Percentiles rank a stretch among this genome's conserved stretches.
Conservation (phyloP, 2,797 vertebrate genomes). For the Delichon dasypus region DNA sequence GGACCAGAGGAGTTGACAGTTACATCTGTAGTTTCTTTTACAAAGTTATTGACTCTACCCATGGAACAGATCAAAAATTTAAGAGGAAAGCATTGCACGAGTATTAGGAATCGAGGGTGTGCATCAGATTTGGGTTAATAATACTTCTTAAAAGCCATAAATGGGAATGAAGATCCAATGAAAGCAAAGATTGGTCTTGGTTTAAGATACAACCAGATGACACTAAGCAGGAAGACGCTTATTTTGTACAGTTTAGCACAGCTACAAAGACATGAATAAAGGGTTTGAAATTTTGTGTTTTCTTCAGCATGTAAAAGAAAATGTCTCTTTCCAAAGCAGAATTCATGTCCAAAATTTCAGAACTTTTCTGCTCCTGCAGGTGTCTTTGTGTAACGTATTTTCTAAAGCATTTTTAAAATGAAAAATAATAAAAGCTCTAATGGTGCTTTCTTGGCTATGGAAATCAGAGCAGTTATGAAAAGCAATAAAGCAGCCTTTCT, state of each 20-base stretch:
- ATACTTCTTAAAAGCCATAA: background rate
- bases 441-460: constrained; percentile 41
- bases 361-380: constrained; percentile 40
- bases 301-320: background rate
- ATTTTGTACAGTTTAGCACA: background rate
- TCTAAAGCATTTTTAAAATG: constrained; percentile 52
- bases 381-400: constrained; percentile 23
- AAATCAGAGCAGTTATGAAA: constrained; percentile 57
- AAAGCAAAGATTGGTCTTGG: background rate
- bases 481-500: constrained; percentile 54
- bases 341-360: background rate
- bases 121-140: background rate
- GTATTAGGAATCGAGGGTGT: background rate
- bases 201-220: constrained; percentile 11
- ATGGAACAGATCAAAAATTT: background rate
- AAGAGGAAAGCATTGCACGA: background rate
- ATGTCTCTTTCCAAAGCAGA: background rate
- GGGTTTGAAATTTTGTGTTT: background rate
- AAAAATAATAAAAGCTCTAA: constrained; percentile 62
- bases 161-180: background rate
- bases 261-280: background rate
- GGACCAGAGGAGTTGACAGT: background rate
- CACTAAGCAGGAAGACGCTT: background rate
- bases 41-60: background rate
- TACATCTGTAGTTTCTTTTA: background rate